Percentiles rank a stretch among this genome's conserved stretches.
phyloP scores from a whole-genome alignment of 2,797 vertebrate genomes.

The Dendrocincla fuliginosa region DNA sequence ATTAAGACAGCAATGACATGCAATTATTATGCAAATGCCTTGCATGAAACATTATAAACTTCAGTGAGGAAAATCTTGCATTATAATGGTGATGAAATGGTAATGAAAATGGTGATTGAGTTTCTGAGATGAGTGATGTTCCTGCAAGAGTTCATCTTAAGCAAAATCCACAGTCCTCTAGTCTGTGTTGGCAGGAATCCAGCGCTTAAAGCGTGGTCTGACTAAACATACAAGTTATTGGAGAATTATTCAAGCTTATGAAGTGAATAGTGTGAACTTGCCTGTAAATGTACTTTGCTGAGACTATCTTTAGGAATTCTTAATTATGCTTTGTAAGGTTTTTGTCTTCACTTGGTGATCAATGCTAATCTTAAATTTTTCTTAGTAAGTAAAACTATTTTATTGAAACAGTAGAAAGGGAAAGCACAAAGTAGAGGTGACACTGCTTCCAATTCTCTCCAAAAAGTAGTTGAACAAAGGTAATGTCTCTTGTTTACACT shows the following conservation, averaged over 20 bases:
- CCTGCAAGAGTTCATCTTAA: background rate
- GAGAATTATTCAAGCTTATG: background rate
- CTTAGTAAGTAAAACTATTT: background rate
- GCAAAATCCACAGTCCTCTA: background rate
- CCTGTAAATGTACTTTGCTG: background rate
- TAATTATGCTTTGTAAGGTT: background rate
- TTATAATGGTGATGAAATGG: background rate
- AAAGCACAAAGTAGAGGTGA: background rate
- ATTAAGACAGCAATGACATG: background rate
- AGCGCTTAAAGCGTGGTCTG: background rate
- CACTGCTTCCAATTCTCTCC: background rate
- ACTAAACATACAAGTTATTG: background rate
- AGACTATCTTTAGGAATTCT: background rate
- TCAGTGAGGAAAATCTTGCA: background rate
- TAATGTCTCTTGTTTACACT: background rate
- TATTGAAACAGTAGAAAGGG: background rate
- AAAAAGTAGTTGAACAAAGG: fast-evolving
- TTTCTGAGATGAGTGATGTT: background rate
- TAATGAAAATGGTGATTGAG: background rate
- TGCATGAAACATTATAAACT: background rate
- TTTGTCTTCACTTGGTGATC: background rate
- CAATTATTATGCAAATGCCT: background rate
- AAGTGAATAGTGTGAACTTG: background rate
- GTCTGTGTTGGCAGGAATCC: background rate
- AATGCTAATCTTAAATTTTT: background rate